These are phyloP conservation scores for Hestina assimilis DNA, from an alignment of 1,140 invertebrate genomes.

Conservation along the genomic window DNA sequence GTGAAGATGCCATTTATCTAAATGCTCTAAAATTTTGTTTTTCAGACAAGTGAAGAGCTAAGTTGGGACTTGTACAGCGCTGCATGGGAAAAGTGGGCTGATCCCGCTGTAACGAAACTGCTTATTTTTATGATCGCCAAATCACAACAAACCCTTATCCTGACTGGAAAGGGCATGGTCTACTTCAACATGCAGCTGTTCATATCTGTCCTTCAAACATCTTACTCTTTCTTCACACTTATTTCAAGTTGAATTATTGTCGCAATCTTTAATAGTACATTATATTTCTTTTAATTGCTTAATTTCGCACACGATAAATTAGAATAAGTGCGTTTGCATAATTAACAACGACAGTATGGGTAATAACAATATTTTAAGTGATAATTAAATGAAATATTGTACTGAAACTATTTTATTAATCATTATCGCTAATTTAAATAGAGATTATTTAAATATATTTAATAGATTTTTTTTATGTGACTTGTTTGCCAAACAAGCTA, in stretches of 20 bases:
- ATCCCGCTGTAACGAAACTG: constrained; percentile 37
- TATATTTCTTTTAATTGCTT: too few species aligned
- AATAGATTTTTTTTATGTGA: too few species aligned
- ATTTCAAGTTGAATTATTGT: constrained; percentile 39
- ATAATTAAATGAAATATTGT: too few species aligned
- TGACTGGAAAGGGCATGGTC: constrained; percentile 49
- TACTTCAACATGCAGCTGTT: constrained; percentile 60
- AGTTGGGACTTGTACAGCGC: constrained; percentile 41
- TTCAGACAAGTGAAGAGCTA: constrained; percentile 50
- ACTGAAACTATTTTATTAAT: too few species aligned
- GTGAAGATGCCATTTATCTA: too few species aligned
- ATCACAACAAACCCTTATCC: constrained; percentile 40
- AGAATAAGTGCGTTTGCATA: background rate
- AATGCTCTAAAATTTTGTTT: too few species aligned
- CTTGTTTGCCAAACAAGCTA: too few species aligned
- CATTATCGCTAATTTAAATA: too few species aligned
- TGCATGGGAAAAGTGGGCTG: constrained; percentile 44
- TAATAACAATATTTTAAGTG: too few species aligned
- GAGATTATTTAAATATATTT: too few species aligned
- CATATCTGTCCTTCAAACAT: constrained; percentile 57
- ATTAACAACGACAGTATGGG: background rate
- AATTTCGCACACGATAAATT: background rate
- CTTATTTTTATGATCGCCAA: constrained; percentile 56
- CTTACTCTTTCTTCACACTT: constrained; percentile 59
- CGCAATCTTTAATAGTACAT: background rate